phyloP scores from a whole-genome alignment of 2,113 vertebrate species.

The Zosterops japonicus region DNA sequence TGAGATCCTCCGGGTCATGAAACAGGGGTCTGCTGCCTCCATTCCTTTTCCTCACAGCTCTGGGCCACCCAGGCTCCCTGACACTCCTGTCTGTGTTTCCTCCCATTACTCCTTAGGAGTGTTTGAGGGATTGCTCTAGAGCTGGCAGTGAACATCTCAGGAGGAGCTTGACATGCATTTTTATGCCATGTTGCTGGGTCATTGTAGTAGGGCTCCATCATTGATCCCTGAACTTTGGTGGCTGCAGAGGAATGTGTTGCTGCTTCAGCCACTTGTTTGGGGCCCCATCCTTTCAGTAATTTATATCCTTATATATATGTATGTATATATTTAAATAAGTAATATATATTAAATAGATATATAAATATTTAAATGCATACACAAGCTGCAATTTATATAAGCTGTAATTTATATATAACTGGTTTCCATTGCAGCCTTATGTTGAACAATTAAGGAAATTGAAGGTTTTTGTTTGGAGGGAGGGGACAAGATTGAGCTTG shows the following conservation, averaged over 20 bases:
- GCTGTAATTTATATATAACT: background rate
- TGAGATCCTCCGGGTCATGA: background rate
- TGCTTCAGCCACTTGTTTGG: fast-evolving
- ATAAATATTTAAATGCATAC: background rate
- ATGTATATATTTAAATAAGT: background rate
- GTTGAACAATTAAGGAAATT: background rate
- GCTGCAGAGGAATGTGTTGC: background rate
- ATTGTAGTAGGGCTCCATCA: background rate
- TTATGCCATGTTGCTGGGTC: background rate
- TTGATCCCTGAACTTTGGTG: background rate
- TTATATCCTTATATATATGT: background rate
- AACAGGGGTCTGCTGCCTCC: background rate
- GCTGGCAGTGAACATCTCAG: background rate
- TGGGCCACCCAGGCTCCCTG: background rate
- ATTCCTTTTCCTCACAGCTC: background rate
- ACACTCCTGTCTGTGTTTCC: background rate
- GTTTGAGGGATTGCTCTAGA: background rate
- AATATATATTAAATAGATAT: background rate
- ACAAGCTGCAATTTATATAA: background rate
- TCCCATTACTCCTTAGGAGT: background rate
- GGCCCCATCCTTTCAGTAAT: background rate
- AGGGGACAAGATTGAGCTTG: background rate
- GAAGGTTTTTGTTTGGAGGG: background rate
- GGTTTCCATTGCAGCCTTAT: background rate
- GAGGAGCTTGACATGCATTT: background rate